Conservation (phyloP, 1,140 invertebrate genomes). For the Hylaeus anthracinus region DNA sequence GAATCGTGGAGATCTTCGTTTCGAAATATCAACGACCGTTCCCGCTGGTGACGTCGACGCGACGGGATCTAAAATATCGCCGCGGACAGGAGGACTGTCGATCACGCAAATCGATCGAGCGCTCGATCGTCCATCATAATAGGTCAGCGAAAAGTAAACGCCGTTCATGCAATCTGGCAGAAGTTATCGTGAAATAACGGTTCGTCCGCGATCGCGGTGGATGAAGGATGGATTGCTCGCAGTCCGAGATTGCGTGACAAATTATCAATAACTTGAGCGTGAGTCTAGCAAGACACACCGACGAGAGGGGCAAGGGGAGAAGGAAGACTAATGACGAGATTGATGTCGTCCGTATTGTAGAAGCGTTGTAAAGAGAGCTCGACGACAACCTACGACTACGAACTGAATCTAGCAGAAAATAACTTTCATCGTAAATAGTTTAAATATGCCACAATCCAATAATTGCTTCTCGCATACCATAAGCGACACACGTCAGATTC, state of each 20-base stretch:
- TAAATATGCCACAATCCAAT: too few species aligned
- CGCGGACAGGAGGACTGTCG: not conserved
- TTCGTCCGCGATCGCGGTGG: constrained; percentile 30
- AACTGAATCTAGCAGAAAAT: constrained; percentile 26
- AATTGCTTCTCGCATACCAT: too few species aligned
- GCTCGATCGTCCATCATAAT: constrained; percentile 44
- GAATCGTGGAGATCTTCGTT: too few species aligned
- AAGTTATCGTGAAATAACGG: constrained; percentile 54
- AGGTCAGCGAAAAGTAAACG: constrained; percentile 42
- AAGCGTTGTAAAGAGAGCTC: constrained; percentile 58
- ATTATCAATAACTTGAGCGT: constrained; percentile 69
- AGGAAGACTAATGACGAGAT: constrained; percentile 73
- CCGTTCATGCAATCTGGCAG: constrained; percentile 30
- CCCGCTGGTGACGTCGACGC: not conserved
- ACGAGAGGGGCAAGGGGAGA: constrained; percentile 61
- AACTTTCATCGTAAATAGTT: too few species aligned
- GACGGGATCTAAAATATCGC: not conserved
- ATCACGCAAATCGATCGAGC: constrained; percentile 16
- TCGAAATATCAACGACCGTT: not conserved
- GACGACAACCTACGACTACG: constrained; percentile 54
- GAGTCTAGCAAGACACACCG: constrained; percentile 62
- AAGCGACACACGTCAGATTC: too few species aligned
- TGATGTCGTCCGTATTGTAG: constrained; percentile 58
- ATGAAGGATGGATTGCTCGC: constrained; percentile 59
- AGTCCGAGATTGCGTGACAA: constrained; percentile 66